These are phyloP conservation scores for Botia almorhae DNA, from an alignment of 2,797 vertebrate genomes.

Conservation along the genomic window DNA sequence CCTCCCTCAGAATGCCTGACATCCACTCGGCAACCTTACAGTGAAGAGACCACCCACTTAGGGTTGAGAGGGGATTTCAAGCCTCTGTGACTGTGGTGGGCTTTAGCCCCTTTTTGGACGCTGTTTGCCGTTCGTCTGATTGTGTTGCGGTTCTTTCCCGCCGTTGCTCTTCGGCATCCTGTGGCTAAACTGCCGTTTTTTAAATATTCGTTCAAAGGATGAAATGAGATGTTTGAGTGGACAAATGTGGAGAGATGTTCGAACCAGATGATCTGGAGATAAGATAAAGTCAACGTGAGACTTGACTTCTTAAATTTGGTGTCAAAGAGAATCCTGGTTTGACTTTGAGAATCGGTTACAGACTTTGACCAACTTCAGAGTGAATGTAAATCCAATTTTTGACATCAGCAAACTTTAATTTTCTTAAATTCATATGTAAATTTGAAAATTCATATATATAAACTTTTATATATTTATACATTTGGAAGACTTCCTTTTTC, in stretches of 20 bases:
- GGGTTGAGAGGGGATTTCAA: slow-evolving; percentile 83
- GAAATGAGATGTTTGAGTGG: slow-evolving; percentile 54
- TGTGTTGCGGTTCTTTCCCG: slow-evolving; percentile 65
- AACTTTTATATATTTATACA: too few species aligned
- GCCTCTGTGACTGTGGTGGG: slow-evolving; percentile 78
- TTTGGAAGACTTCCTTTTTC: too few species aligned
- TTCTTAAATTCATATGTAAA: too few species aligned
- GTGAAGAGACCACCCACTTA: slow-evolving; percentile 87
- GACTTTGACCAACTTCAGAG: background rate
- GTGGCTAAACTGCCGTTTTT: slow-evolving; percentile 63
- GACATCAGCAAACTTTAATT: too few species aligned
- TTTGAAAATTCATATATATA: too few species aligned
- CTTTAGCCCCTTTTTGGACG: slow-evolving; percentile 75
- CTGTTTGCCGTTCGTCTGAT: slow-evolving; percentile 77
- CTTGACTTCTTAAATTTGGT: slow-evolving; percentile 50
- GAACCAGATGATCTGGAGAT: slow-evolving; percentile 60
- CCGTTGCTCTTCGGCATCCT: slow-evolving; percentile 63
- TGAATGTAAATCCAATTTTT: too few species aligned
- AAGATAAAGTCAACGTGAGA: slow-evolving; percentile 64
- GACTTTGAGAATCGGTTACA: background rate
- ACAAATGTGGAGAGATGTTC: slow-evolving; percentile 62
- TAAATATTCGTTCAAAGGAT: slow-evolving; percentile 55
- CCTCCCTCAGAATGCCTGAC: slow-evolving; percentile 79
- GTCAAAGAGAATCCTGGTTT: background rate
- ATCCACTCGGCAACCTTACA: slow-evolving; percentile 83